Percentiles rank a stretch among this genome's conserved stretches.
Conservation (phyloP, 2,797 vertebrate species). For the Rhabdophis nuchalis region DNA sequence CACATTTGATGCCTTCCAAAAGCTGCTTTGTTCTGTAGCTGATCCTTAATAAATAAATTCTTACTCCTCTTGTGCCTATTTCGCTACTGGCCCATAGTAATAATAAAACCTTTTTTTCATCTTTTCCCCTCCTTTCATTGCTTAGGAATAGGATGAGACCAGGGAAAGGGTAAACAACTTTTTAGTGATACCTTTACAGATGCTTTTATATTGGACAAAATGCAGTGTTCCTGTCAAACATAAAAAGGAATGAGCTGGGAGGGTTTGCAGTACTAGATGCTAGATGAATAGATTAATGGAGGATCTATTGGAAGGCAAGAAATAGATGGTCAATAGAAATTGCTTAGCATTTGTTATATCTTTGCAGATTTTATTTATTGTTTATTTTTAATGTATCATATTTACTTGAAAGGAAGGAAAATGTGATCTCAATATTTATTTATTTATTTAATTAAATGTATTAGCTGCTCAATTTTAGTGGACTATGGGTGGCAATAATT, state of each 20-base stretch:
- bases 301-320: background rate
- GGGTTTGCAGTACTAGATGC: background rate
- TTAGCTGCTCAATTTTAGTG: background rate
- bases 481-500: background rate
- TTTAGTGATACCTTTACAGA: background rate
- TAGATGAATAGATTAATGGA: background rate
- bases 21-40: slow-evolving; percentile 7
- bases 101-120: background rate
- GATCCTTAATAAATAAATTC: background rate
- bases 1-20: slow-evolving; percentile 8
- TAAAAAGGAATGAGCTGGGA: background rate
- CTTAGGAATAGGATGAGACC: background rate
- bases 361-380: background rate
- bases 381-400: background rate
- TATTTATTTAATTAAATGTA: background rate
- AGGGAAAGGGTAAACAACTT: background rate
- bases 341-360: background rate
- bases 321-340: background rate
- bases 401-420: background rate
- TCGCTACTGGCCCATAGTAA: background rate
- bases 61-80: background rate
- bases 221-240: background rate
- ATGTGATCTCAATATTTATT: background rate
- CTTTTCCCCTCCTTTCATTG: background rate
- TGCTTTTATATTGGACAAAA: background rate